These are phyloP conservation scores for Mugil cephalus DNA, from an alignment of 2,113 vertebrate genomes.

Conservation along the genomic window DNA sequence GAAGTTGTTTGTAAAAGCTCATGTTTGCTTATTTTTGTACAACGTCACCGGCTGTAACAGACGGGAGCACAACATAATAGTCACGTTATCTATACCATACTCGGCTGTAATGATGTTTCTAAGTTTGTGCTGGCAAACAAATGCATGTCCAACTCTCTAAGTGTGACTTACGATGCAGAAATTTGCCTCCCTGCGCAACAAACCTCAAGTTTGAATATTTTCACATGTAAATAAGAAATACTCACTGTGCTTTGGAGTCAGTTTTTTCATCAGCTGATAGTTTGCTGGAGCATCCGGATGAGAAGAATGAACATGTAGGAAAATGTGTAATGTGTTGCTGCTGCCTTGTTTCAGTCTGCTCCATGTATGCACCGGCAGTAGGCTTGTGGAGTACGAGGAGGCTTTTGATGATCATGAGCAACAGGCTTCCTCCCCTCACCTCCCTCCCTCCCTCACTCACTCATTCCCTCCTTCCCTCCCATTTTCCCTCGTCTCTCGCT, in stretches of 20 bases:
- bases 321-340: slow-evolving; percentile 26
- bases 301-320: slow-evolving; percentile 5
- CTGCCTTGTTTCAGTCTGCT: slow-evolving; percentile 56
- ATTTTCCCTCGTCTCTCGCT: slow-evolving; percentile 47
- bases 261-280: slow-evolving; percentile 25
- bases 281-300: slow-evolving; percentile 8
- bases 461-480: slow-evolving; percentile 23
- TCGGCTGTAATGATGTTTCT: not conserved
- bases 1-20: not conserved
- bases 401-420: slow-evolving; percentile 81
- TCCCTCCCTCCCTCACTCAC: slow-evolving; percentile 8
- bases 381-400: slow-evolving; percentile 64
- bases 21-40: not conserved
- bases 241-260: slow-evolving; percentile 63
- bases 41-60: not conserved
- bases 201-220: slow-evolving; percentile 4
- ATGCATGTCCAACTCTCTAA: slow-evolving; percentile 24
- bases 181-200: not conserved
- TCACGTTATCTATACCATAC: not conserved
- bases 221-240: slow-evolving; percentile 14
- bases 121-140: not conserved
- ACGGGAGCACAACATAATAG: not conserved
- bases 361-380: slow-evolving; percentile 54
- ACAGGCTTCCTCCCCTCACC: slow-evolving; percentile 77
- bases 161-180: slow-evolving; percentile 13